These are phyloP conservation scores for Hemaris fuciformis DNA, from an alignment of 2,888 invertebrate genomes.

Conservation along the genomic window DNA sequence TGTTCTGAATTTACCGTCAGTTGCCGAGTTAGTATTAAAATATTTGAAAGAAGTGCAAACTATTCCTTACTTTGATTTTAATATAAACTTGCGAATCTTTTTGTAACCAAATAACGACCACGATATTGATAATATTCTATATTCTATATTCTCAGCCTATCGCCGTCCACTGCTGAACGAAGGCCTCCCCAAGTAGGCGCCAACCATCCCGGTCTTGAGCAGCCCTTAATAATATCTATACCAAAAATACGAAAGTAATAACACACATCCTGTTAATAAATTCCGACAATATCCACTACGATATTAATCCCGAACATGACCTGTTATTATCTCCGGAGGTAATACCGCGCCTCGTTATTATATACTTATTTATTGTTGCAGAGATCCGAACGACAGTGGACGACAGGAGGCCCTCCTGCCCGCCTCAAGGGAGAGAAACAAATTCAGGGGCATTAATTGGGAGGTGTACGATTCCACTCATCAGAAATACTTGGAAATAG, in stretches of 20 bases:
- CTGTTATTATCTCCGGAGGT: neutral
- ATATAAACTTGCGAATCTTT: no score
- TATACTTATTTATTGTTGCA: slow-evolving; percentile 53
- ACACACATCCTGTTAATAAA: neutral
- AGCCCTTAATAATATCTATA: neutral
- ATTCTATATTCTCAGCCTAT: no score
- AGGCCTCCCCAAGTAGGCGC: no score
- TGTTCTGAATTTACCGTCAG: no score
- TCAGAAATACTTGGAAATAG: slow-evolving; percentile 96
- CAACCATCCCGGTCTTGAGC: no score
- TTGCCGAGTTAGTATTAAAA: no score
- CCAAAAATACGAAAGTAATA: neutral
- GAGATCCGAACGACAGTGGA: slow-evolving; percentile 92
- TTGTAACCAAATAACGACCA: no score
- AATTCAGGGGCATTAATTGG: slow-evolving; percentile 92
- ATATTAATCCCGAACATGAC: neutral
- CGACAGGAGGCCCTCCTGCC: slow-evolving; percentile 89
- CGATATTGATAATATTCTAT: no score
- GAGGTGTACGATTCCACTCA: slow-evolving; percentile 95
- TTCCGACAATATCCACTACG: no score
- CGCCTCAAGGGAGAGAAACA: slow-evolving; percentile 91
- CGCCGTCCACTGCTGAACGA: no score
- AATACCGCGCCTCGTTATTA: slow-evolving; percentile 12
- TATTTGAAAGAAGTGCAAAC: no score
- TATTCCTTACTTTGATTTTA: no score